Evolutionary conservation across 2,797 vertebrate genomes (phyloP).

Genomic region (Trachops cirrhosus): DNA sequence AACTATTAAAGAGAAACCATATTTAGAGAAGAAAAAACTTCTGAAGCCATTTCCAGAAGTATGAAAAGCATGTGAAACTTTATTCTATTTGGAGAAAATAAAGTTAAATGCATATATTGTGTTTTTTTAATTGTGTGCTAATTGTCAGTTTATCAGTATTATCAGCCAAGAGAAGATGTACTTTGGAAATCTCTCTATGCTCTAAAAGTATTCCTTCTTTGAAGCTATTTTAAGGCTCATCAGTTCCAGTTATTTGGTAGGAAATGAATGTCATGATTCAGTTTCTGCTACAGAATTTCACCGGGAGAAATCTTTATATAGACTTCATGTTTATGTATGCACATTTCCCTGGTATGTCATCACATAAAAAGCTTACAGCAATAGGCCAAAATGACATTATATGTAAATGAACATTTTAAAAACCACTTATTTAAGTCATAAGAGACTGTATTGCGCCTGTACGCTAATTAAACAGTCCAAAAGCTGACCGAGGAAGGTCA

Average conservation of each 20-base stretch:
- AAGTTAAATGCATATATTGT: neutral
- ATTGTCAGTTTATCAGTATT: neutral
- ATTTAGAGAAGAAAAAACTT: constrained; percentile 4
- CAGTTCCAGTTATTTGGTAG: constrained; percentile 26
- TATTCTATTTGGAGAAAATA: constrained; percentile 4
- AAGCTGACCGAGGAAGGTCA: neutral
- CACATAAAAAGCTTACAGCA: neutral
- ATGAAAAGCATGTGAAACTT: neutral
- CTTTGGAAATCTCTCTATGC: neutral
- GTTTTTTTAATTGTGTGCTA: neutral
- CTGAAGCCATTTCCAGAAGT: constrained; percentile 30
- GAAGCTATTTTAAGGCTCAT: neutral
- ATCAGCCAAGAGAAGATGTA: neutral
- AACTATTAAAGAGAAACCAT: constrained; percentile 12
- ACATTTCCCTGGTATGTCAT: neutral
- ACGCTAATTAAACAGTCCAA: neutral
- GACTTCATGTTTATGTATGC: neutral
- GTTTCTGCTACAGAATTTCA: constrained; percentile 10
- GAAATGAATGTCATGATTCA: constrained; percentile 11
- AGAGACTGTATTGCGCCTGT: neutral
- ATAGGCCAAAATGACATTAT: neutral
- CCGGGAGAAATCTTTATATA: neutral
- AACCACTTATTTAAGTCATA: neutral
- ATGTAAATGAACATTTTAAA: neutral
- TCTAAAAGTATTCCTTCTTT: neutral